phyloP scores from a whole-genome alignment of 2,888 invertebrate genomes.

The Habrosyne pyritoides region DNA sequence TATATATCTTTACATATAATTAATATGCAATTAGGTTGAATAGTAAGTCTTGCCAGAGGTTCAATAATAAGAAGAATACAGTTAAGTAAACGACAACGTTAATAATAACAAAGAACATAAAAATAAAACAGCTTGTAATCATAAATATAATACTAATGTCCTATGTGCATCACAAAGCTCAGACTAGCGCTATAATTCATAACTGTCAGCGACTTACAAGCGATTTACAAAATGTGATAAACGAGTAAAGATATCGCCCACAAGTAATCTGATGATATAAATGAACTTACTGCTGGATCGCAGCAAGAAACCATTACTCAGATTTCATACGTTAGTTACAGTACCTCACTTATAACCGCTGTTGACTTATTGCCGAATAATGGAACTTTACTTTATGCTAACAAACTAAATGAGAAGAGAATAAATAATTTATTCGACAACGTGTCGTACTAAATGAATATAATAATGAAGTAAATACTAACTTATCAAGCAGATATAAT shows the following conservation, averaged over 20 bases:
- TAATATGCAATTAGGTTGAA: too few relatives aligned
- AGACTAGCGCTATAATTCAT: slow-evolving; percentile 43
- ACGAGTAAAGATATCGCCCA: slow-evolving; percentile 42
- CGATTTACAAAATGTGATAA: slow-evolving; percentile 60
- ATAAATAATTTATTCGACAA: background rate
- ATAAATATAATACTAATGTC: slow-evolving; percentile 15
- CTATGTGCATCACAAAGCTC: slow-evolving; percentile 19
- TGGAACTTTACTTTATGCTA: background rate
- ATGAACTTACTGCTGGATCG: slow-evolving; percentile 35
- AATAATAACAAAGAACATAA: too few relatives aligned
- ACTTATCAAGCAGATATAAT: too few relatives aligned
- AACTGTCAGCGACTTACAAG: slow-evolving; percentile 50
- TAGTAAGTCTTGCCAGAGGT: too few relatives aligned
- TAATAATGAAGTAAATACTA: too few relatives aligned
- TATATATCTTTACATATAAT: too few relatives aligned
- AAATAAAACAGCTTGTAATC: too few relatives aligned
- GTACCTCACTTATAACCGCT: slow-evolving; percentile 9
- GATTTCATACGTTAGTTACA: slow-evolving; percentile 11
- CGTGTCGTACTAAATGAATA: background rate
- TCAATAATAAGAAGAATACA: too few relatives aligned
- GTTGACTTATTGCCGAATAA: background rate
- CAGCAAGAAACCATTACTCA: slow-evolving; percentile 21
- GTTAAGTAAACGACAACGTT: too few relatives aligned
- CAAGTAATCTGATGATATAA: slow-evolving; percentile 49
- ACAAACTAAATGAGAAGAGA: background rate